A percentile compares a stretch with the other conserved stretches of the same genome.
Conservation (phyloP, 2,113 vertebrate species). For the Leptosomus discolor region DNA sequence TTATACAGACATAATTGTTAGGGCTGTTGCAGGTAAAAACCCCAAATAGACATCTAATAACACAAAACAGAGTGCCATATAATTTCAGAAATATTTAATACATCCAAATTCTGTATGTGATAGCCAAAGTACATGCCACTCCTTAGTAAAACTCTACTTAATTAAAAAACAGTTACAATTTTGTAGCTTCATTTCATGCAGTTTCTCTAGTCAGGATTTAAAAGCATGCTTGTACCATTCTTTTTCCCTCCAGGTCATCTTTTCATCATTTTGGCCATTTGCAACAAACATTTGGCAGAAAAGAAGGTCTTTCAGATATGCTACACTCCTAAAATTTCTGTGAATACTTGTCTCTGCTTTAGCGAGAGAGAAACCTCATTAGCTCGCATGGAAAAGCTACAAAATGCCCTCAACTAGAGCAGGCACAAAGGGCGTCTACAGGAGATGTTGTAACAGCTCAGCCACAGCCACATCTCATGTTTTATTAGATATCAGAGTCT, state of each 20-base stretch:
- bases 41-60: not conserved
- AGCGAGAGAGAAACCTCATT: not conserved
- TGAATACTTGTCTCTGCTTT: not conserved
- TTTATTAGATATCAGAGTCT: not conserved
- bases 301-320: not conserved
- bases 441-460: not conserved
- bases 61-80: not conserved
- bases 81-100: slow-evolving; percentile 48
- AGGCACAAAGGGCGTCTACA: not conserved
- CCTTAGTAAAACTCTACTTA: not conserved
- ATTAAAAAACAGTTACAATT: not conserved
- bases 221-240: not conserved
- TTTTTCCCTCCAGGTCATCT: not conserved
- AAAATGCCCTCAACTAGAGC: not conserved
- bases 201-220: not conserved
- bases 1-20: not conserved
- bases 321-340: not conserved
- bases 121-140: not conserved
- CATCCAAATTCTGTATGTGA: not conserved
- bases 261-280: not conserved
- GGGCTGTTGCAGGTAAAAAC: not conserved
- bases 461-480: not conserved
- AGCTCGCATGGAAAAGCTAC: not conserved
- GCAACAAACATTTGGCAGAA: not conserved
- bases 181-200: not conserved